Evolutionary conservation across 2,888 invertebrate species (phyloP), one percentile per base, ranked within the genome.

Genomic region (Halictus ligatus): DNA sequence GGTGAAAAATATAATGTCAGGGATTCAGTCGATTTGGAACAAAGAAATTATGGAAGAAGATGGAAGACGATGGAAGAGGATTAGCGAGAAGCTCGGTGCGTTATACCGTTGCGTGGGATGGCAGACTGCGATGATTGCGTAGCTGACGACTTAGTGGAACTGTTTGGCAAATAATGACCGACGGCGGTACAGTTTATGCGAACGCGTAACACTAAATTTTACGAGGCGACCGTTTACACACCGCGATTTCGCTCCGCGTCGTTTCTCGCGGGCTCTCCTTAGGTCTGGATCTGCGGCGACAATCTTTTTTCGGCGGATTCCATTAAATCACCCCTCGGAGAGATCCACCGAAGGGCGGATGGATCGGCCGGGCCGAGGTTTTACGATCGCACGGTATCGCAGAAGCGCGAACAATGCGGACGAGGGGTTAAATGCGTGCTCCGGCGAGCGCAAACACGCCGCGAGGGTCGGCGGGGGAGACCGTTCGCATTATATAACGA

Each of bases 401-500:
- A 64, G 85, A 80, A 78, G 77, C 79, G 80, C 83, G 89, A 87
- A 81, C 87, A 84, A 88, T 86, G 83, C 71, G 82, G 81, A 58
- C 50, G 80, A 74, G 48, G 54, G 58, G 43, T 10, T 60, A 78
- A 80, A 83, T 50, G 80, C 84, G 80, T 29, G 76, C 74, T 64
- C 48, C 75, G 58, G 6, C 40, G 64, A 60, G 71, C 67, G 79
- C 86, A 76, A 86, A 86, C 86, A 78, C 76, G 72, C 75, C 50
- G 73, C 64, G 77, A 67, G 81, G 75, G 80, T 74, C 15, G 29
- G 73, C 48, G 50, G 69, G 46, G 75, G 76, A 46, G 46, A 58
- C 71, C 58, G 87, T 84, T 78, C 89, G 90, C 91, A 92, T 92
- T 92, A 92, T 92, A 92, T 92, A 92, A 92, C 92, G 92, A 92